Percentiles rank a stretch among this genome's conserved stretches.
Evolutionary conservation across 2,113 vertebrate species (phyloP).

Genomic region (Lucifuga dentata): DNA sequence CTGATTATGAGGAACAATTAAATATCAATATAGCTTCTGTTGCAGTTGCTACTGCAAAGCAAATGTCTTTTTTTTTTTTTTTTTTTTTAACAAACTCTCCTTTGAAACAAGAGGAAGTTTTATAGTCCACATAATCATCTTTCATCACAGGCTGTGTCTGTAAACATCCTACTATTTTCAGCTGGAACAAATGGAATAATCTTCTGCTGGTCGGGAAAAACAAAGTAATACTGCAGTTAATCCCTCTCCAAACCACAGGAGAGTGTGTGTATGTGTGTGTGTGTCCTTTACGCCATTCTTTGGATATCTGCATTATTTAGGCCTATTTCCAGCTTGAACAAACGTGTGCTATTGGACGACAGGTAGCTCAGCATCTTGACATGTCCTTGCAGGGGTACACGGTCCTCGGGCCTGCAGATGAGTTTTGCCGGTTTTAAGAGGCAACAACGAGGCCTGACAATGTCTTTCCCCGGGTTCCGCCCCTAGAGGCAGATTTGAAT

Average conservation of each 20-base stretch:
- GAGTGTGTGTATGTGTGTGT: slow-evolving; percentile 10
- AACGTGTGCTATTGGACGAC: slow-evolving; percentile 33
- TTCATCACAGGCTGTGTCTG: slow-evolving; percentile 5
- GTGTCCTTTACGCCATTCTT: slow-evolving; percentile 37
- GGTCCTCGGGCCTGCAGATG: slow-evolving; percentile 59
- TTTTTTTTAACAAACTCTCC: slow-evolving; percentile 3
- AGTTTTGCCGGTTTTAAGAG: slow-evolving; percentile 63
- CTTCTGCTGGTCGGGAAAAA: neutral
- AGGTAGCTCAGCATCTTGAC: slow-evolving; percentile 46
- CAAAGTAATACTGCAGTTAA: slow-evolving; percentile 12
- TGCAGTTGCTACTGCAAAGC: slow-evolving; percentile 46
- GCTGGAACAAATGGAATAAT: slow-evolving; percentile 42
- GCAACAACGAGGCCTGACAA: slow-evolving; percentile 53
- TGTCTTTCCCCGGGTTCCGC: slow-evolving; percentile 75
- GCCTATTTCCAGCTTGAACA: slow-evolving; percentile 50
- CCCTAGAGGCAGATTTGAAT: slow-evolving; percentile 81
- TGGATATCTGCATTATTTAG: slow-evolving; percentile 28
- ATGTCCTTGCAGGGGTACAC: slow-evolving; percentile 67
- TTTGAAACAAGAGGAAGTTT: slow-evolving; percentile 45
- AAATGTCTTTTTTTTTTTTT: no score
- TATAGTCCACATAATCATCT: slow-evolving; percentile 33
- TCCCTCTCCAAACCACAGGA: slow-evolving; percentile 10
- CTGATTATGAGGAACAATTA: slow-evolving; percentile 65
- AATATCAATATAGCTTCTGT: slow-evolving; percentile 50
- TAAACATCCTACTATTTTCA: slow-evolving; percentile 4